These are phyloP conservation scores for Sylvicapra grimmia DNA, from an alignment of 2,113 vertebrate genomes.

Conservation along the genomic window DNA sequence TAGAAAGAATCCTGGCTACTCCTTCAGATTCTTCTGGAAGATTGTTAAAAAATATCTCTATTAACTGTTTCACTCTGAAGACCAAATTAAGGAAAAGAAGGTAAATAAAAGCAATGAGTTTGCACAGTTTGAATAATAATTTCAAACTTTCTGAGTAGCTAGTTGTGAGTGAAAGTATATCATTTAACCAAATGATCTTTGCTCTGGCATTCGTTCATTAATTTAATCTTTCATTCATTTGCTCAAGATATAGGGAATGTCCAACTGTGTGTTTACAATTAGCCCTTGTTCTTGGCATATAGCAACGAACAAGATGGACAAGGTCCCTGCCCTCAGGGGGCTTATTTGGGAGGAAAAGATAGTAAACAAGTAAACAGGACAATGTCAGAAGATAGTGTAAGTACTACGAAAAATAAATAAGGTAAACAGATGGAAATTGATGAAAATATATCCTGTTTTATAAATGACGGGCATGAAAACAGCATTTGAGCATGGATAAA, in stretches of 20 bases:
- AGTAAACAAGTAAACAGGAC: neutral
- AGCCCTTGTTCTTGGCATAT: neutral
- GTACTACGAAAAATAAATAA: neutral
- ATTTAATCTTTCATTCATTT: neutral
- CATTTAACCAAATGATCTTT: neutral
- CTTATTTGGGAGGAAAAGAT: neutral
- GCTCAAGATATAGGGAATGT: neutral
- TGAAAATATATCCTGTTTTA: neutral
- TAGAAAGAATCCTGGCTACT: neutral
- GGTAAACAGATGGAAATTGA: neutral
- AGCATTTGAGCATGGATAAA: neutral
- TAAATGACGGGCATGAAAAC: neutral
- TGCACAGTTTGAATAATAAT: neutral
- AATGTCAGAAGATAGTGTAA: neutral
- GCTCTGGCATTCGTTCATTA: neutral
- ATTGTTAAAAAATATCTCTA: neutral
- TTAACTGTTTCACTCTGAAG: neutral
- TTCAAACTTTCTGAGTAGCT: neutral
- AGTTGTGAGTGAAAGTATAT: neutral
- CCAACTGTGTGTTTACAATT: neutral
- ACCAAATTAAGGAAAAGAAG: neutral
- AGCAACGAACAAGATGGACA: neutral
- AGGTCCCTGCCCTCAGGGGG: neutral
- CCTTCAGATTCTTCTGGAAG: neutral
- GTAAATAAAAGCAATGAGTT: neutral